Evolutionary conservation across 2,888 invertebrate genomes (phyloP).

Genomic region (Eupithecia abbreviata): DNA sequence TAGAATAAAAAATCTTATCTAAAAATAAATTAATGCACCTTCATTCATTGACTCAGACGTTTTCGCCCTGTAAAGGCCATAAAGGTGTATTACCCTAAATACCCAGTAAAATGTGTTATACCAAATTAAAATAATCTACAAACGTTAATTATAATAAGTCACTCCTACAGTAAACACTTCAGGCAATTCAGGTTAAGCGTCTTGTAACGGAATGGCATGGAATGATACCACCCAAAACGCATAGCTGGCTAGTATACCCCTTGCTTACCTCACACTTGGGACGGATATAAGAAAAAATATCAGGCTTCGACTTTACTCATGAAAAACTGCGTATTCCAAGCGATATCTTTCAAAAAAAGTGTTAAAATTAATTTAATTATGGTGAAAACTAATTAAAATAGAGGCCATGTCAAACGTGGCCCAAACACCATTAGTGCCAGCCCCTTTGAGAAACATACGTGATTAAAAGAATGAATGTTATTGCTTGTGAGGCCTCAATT

Average conservation of each 20-base stretch:
- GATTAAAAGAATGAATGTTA: conserved; percentile 46
- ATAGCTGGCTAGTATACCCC: conserved; percentile 11
- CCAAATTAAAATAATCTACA: conserved; percentile 11
- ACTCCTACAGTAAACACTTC: conserved; percentile 16
- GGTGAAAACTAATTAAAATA: background rate
- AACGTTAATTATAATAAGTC: conserved; percentile 20
- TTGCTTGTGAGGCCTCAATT: conserved; percentile 69
- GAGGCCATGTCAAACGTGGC: background rate
- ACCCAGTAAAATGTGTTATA: conserved; percentile 2
- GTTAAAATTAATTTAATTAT: too few relatives aligned
- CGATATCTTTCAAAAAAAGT: background rate
- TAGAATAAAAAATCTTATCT: background rate
- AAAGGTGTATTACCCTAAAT: background rate
- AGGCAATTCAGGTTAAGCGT: conserved; percentile 23
- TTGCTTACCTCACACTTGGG: background rate
- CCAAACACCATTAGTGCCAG: background rate
- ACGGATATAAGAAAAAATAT: background rate
- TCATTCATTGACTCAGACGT: background rate
- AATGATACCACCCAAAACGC: conserved; percentile 22
- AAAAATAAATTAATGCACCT: background rate
- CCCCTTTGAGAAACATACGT: background rate
- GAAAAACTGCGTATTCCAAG: too few relatives aligned
- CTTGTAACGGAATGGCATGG: conserved; percentile 21
- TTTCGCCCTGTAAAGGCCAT: background rate
- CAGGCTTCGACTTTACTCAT: background rate